phyloP scores from a whole-genome alignment of 2,113 vertebrate genomes.

The Psittacara wagleri region DNA sequence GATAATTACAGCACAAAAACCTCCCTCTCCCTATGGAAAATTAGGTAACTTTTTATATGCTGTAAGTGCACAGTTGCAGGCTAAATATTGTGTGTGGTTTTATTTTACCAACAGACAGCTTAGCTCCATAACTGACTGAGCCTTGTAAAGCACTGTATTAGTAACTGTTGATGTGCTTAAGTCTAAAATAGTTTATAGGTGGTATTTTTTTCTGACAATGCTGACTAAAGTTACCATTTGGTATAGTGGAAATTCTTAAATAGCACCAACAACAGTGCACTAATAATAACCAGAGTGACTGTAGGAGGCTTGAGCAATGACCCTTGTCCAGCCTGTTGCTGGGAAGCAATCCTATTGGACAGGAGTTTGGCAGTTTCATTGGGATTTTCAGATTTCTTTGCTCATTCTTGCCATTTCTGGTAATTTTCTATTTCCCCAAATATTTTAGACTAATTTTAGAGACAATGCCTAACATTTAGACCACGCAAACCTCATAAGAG shows the following conservation, averaged over 20 bases:
- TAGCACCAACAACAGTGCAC: neutral
- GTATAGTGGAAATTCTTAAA: constrained; percentile 31
- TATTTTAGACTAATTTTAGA: neutral
- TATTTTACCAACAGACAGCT: constrained; percentile 43
- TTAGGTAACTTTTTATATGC: neutral
- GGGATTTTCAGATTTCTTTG: neutral
- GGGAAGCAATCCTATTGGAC: neutral
- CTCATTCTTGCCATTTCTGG: neutral
- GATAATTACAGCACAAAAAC: neutral
- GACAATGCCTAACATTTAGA: accelerated
- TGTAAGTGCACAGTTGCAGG: neutral
- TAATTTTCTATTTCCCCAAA: neutral
- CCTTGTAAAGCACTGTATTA: constrained; percentile 21
- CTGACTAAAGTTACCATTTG: constrained; percentile 9
- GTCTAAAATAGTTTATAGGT: constrained; percentile 45
- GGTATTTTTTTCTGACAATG: constrained; percentile 1
- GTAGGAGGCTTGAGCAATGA: neutral
- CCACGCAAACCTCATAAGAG: accelerated
- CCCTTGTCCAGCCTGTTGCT: neutral
- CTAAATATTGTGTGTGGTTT: constrained; percentile 37
- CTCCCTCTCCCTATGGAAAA: constrained; percentile 23
- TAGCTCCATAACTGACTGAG: constrained; percentile 19
- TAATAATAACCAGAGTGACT: constrained; percentile 8
- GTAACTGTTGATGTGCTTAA: neutral
- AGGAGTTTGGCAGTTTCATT: neutral